These are phyloP conservation scores for Sebastes reedi DNA, from an alignment of 2,797 vertebrate species.

Conservation along the genomic window DNA sequence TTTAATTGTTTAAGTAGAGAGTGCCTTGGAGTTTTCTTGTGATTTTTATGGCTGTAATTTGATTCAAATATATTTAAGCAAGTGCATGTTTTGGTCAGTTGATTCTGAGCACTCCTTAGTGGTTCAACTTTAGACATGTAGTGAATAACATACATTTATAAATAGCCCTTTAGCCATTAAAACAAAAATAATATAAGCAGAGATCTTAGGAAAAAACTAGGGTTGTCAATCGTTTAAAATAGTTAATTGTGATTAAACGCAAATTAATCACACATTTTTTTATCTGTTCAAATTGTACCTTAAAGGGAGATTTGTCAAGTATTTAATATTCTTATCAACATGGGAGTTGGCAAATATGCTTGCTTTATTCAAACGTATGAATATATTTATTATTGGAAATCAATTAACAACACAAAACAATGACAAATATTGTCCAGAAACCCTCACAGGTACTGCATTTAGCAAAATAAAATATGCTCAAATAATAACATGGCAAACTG, in stretches of 20 bases:
- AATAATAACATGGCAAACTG: no score
- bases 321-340: no score
- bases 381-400: no score
- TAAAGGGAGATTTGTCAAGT: no score
- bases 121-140: not conserved
- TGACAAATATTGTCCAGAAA: no score
- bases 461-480: no score
- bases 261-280: no score
- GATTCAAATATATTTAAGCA: not conserved
- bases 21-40: not conserved
- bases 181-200: not conserved
- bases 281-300: accelerated
- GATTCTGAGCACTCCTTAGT: not conserved
- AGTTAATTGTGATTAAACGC: no score
- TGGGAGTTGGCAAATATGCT: accelerated
- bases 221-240: accelerated
- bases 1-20: not conserved
- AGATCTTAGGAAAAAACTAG: not conserved
- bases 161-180: not conserved
- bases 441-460: no score
- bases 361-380: no score
- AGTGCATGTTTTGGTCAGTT: not conserved
- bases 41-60: no score
- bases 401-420: no score
- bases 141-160: not conserved